Evolutionary conservation across 2,113 vertebrate species (phyloP), one percentile per base, ranked within the genome.

Genomic region (Mustela lutreola): DNA sequence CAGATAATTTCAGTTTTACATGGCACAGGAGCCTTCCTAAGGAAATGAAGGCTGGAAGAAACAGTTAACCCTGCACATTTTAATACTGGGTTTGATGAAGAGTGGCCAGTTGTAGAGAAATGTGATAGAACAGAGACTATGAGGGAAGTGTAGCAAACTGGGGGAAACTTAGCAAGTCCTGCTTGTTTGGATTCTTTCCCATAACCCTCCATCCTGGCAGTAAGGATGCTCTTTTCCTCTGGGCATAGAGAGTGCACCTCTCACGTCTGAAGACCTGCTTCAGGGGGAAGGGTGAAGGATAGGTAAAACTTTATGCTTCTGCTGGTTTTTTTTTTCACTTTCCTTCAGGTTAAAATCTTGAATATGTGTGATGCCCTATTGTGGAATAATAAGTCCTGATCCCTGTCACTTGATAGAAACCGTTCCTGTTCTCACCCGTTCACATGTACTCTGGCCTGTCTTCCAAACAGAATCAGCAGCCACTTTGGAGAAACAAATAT

Each of bases 401-500:
- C 16, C n/a, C 90, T 16, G 45, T 78, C 70, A 8, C 39, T 83
- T 70, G 70, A 11, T 31, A 71, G 71, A 88, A 70, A 62, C 0
- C 0, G 21, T 65, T 89, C 42, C 65, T 85, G 0, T 80, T 71
- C 71, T 91, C 15, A 14, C n/a, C 36, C n/a, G 62, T 78, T 90
- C 21, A 8, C 42, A 5, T 89, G 21, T 18, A 0, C 89, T 71
- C 36, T 91, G 79, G 39, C 11, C n/a, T 8, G 39, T 81, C 92
- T 92, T 93, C 82, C 62, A 31, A 45, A 84, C 11, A 48, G 33
- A 78, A 81, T 80, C 33, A 9, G 56, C 86, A 31, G 71, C 65
- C 19, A 42, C 78, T 31, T 19, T 63, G 3, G 79, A 98, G 45
- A 56, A 86, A 88, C 75, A 98, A 92, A 89, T 92, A 79, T 7